These are phyloP conservation scores for Metallyticus violacea DNA, from an alignment of 2,888 invertebrate genomes.

Conservation along the genomic window DNA sequence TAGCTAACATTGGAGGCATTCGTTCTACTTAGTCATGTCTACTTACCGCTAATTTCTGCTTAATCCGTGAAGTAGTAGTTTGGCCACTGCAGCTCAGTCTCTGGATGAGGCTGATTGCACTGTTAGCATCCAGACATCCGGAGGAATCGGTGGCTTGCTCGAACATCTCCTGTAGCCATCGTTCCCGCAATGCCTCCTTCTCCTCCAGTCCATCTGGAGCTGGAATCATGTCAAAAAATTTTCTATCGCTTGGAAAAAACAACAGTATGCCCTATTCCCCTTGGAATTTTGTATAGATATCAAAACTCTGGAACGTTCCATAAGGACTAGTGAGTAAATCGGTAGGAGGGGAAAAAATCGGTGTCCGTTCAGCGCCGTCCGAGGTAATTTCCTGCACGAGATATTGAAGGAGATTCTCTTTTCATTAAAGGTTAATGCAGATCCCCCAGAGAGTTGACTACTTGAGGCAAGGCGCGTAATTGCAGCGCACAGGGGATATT, in stretches of 20 bases:
- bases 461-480: neutral
- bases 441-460: neutral
- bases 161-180: conserved; percentile 52
- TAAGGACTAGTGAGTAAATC: no score
- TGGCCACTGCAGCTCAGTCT: conserved; percentile 48
- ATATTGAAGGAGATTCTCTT: neutral
- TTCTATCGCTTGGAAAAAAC: neutral
- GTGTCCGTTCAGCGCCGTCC: no score
- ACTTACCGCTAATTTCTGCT: conserved; percentile 53
- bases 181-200: conserved; percentile 38
- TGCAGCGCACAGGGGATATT: neutral
- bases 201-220: conserved; percentile 38
- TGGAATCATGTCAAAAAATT: conserved; percentile 9
- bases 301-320: neutral
- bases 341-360: no score
- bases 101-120: conserved; percentile 48
- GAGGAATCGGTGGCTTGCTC: conserved; percentile 42
- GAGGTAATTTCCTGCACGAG: neutral
- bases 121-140: conserved; percentile 45
- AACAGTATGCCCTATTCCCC: neutral
- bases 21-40: neutral
- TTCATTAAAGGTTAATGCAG: neutral
- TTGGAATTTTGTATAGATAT: no score
- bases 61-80: conserved; percentile 47
- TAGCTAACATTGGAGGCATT: no score